Conservation (phyloP, 1,140 invertebrate genomes). For the Caenorhabditis latens region DNA sequence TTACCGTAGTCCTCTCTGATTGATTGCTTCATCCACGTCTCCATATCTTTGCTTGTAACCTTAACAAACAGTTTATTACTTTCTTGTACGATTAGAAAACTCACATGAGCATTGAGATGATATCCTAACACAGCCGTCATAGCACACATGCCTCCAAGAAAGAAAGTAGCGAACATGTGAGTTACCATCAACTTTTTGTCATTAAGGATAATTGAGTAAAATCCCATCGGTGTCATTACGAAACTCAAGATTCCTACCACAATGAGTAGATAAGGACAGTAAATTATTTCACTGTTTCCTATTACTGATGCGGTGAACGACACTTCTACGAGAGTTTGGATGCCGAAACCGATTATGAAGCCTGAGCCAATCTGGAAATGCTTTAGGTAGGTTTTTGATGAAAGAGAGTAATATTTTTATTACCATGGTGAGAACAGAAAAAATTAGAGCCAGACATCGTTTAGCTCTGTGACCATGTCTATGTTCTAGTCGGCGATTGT, state of each 20-base stretch:
- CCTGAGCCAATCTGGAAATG: constrained; percentile 8
- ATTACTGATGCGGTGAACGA: constrained; percentile 5
- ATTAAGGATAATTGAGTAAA: constrained; percentile 20
- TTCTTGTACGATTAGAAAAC: neutral
- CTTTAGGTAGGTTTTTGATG: no score
- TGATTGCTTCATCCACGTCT: neutral
- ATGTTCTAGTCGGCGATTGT: neutral
- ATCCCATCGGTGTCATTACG: constrained; percentile 37
- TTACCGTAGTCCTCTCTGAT: constrained; percentile 36
- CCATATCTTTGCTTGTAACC: constrained; percentile 21
- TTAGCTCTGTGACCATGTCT: neutral
- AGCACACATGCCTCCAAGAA: neutral
- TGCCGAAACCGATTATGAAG: constrained; percentile 4
- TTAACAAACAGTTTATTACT: neutral
- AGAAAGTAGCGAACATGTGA: constrained; percentile 12
- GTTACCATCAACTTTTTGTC: constrained; percentile 32
- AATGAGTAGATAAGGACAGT: constrained; percentile 1
- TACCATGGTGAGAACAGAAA: constrained; percentile 29
- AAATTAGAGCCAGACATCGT: constrained; percentile 3
- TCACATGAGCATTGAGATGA: constrained; percentile 27
- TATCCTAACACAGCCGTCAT: constrained; percentile 14
- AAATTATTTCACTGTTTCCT: constrained; percentile 14
- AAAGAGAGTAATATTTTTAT: neutral
- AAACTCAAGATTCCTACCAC: constrained; percentile 14
- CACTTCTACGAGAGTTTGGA: constrained; percentile 21